Evolutionary conservation across 2,113 vertebrate species (phyloP).

Genomic region (Alaudala cheleensis): DNA sequence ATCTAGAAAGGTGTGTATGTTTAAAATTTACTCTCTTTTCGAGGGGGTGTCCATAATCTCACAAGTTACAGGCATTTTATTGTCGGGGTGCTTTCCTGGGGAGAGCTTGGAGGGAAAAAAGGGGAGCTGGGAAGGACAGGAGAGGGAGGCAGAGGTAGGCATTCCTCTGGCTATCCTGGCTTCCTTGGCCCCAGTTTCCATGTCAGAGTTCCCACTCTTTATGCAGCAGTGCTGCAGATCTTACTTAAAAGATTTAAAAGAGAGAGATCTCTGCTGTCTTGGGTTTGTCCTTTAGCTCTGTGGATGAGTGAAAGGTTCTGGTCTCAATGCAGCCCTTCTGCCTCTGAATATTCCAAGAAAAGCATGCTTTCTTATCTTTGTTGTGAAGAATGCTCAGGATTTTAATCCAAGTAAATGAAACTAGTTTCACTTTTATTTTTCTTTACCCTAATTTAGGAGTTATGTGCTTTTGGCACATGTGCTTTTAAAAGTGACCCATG

Average conservation of each 20-base stretch:
- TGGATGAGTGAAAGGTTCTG: neutral
- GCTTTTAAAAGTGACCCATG: neutral
- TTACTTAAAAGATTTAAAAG: neutral
- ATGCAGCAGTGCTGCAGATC: neutral
- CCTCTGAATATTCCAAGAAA: neutral
- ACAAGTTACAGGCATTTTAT: neutral
- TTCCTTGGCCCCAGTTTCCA: neutral
- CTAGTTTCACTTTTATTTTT: neutral
- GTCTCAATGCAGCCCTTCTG: neutral
- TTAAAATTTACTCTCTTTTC: neutral
- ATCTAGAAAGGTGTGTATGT: neutral
- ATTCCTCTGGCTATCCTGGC: neutral
- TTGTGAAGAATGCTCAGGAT: neutral
- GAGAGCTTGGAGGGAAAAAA: neutral
- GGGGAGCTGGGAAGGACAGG: neutral
- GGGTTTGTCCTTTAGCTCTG: neutral
- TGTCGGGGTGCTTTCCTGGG: neutral
- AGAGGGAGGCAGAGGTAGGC: neutral
- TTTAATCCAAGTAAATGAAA: neutral
- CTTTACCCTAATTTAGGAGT: neutral
- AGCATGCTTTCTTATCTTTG: neutral
- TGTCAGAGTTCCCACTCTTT: neutral
- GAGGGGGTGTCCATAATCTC: rapidly evolving
- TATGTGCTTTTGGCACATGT: neutral
- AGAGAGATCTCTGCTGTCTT: neutral